phyloP scores from a whole-genome alignment of 1,140 invertebrate species.

The Cryptotermes secundus region DNA sequence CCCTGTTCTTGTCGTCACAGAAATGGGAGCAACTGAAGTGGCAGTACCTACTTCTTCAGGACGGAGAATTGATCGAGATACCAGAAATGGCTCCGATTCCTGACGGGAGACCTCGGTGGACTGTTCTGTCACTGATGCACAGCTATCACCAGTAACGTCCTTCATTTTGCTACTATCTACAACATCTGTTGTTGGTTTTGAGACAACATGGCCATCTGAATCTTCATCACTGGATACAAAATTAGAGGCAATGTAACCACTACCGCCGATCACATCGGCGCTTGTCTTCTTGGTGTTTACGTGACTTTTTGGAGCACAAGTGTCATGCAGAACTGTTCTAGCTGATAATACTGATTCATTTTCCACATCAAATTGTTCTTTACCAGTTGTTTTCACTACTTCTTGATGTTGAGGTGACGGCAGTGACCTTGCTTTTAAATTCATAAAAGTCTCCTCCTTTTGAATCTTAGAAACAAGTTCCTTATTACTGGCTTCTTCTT shows the following conservation, averaged over 20 bases:
- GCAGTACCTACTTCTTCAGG: not conserved
- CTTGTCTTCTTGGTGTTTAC: not conserved
- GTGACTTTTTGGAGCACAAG: not conserved
- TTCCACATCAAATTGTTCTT: not conserved
- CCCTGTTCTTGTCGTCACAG: not conserved
- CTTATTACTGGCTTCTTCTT: not conserved
- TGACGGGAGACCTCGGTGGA: not conserved
- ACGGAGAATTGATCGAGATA: not conserved
- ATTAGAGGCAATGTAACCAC: constrained; percentile 23
- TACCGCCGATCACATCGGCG: constrained; percentile 27
- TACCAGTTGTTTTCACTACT: not conserved
- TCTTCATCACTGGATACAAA: not conserved
- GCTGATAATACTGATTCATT: not conserved
- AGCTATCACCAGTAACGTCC: not conserved
- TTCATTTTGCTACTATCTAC: not conserved
- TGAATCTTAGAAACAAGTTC: not conserved
- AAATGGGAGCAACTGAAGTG: not conserved
- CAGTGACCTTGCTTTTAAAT: not conserved
- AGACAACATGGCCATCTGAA: not conserved
- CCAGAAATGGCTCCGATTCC: not conserved
- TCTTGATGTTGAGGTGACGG: not conserved
- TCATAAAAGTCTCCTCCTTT: not conserved
- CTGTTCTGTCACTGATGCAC: not conserved
- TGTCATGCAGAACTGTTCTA: not conserved
- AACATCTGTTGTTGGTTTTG: not conserved